These are phyloP conservation scores for Metopolophium dirhodum DNA, from an alignment of 1,140 invertebrate genomes.

Conservation along the genomic window DNA sequence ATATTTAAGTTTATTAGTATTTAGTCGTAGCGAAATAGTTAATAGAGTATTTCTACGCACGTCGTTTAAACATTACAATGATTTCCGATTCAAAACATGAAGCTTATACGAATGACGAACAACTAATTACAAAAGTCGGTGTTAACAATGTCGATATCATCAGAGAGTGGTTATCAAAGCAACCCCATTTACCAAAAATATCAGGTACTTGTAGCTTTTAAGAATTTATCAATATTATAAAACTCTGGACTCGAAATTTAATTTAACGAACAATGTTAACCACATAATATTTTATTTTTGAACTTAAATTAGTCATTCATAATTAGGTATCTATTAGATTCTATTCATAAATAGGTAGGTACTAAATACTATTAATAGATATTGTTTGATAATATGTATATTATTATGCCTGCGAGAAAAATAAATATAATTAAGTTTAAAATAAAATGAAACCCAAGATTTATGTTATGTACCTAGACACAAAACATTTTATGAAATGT, in stretches of 20 bases:
- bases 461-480: background rate
- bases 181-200: conserved; percentile 40
- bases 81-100: background rate
- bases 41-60: background rate
- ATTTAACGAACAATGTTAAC: background rate
- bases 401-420: background rate
- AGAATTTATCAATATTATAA: background rate
- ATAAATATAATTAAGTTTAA: background rate
- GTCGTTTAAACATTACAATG: background rate
- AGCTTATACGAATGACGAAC: background rate
- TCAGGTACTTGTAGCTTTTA: background rate
- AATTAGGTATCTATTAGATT: too few species aligned
- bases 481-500: background rate
- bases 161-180: conserved; percentile 29
- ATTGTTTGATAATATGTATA: background rate
- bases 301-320: background rate
- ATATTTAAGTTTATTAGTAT: background rate
- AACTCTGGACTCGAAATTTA: background rate
- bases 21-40: background rate
- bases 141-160: conserved; percentile 20
- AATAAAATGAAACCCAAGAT: background rate
- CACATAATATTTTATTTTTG: background rate
- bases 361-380: background rate
- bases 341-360: rapidly evolving
- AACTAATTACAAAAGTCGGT: background rate